phyloP scores from a whole-genome alignment of 2,888 invertebrate genomes.

The Stenichneumon culpator region DNA sequence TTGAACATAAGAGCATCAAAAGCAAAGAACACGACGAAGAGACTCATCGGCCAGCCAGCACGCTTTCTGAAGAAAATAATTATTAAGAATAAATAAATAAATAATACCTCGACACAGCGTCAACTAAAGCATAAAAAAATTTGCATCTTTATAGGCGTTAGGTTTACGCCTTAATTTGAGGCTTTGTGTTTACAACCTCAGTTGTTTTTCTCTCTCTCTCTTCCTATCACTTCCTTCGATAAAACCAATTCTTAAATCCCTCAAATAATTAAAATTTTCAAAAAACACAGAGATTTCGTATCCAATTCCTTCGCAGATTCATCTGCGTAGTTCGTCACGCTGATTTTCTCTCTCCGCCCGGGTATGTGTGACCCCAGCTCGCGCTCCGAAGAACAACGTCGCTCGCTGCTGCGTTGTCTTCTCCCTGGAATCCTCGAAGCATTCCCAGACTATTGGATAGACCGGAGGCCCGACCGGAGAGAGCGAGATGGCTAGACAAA shows the following conservation, averaged over 20 bases:
- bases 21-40: too few relatives aligned
- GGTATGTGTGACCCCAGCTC: slow-evolving; percentile 8
- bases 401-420: slow-evolving; percentile 49
- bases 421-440: slow-evolving; percentile 74
- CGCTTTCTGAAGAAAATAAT: too few relatives aligned
- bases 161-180: too few relatives aligned
- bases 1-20: too few relatives aligned
- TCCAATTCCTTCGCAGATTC: background rate
- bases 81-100: too few relatives aligned
- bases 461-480: slow-evolving; percentile 56
- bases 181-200: too few relatives aligned
- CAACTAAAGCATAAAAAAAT: too few relatives aligned
- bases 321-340: background rate
- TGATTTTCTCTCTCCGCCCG: slow-evolving; percentile 1
- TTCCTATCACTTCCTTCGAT: too few relatives aligned
- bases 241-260: background rate
- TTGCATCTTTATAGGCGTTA: too few relatives aligned
- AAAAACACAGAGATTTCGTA: background rate
- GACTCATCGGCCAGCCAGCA: too few relatives aligned
- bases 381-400: slow-evolving; percentile 51
- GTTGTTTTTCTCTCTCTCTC: too few relatives aligned
- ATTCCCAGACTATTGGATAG: slow-evolving; percentile 79
- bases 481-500: slow-evolving; percentile 58
- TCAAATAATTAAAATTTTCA: background rate
- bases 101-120: too few relatives aligned